Evolutionary conservation across 2,113 vertebrate species (phyloP), one percentile per base, ranked within the genome.

Genomic region (Serinus canaria): DNA sequence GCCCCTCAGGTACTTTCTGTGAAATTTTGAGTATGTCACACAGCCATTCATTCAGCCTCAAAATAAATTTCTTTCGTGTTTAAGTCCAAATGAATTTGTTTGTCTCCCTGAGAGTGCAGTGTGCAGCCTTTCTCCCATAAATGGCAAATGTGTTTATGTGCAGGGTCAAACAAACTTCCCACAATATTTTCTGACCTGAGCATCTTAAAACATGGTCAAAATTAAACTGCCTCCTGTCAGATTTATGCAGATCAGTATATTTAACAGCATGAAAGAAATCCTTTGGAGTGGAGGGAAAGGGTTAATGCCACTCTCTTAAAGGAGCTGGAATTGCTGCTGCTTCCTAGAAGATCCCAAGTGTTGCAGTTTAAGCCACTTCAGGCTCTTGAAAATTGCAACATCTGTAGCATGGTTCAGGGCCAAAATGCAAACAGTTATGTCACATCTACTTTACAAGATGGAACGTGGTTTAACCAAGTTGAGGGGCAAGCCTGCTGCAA

Each of bases 351-450:
- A 91, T 77, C 78, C 66, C n/a, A 66, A 95, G 70, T 7, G 7
- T 13, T 85, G 91, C 78, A 80, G 49, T 50, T 91, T 79, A 80
- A 95, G 84, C n/a, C 75, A 79, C 84, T 92, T 89, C 53, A 85
- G 81, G 58, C 78, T 92, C 81, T 84, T 80, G 84, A 68, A 72
- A 46, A 59, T 92, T 96, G 85, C 87, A 87, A 96, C 93, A 94
- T 95, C 91, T 92, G 81, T 90, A 96, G 81, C 0, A 0, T 66
- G 81, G 59, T 94, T 83, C 74, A 66, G 87, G 67, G 93, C 95
- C 94, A 97, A 91, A 90, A 94, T 85, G 93, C 93, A 96, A 92
- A 92, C 74, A 81, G 81, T 95, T 95, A 92, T 96, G 94, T 96
- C 95, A 96, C 95, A 97, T 94, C 92, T 92, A 92, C 89, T 97